phyloP scores from a whole-genome alignment of 2,888 invertebrate species.

The Therioaphis trifolii region DNA sequence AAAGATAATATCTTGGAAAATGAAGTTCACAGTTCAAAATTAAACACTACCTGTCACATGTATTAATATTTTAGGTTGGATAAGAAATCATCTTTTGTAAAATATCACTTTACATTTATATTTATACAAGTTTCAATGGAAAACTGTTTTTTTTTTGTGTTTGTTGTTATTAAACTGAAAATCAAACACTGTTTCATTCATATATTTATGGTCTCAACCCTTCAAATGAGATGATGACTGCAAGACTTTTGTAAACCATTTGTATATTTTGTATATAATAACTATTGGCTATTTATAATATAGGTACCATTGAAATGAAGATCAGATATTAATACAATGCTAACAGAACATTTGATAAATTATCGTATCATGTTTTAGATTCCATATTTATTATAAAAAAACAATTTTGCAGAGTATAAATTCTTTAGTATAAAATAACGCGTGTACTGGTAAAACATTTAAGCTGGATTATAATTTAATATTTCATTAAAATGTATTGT shows the following conservation, averaged over 20 bases:
- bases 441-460: too few species aligned
- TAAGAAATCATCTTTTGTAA: not conserved
- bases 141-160: constrained; percentile 30
- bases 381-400: too few species aligned
- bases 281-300: constrained; percentile 9
- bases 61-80: not conserved
- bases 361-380: not conserved
- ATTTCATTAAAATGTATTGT: too few species aligned
- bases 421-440: too few species aligned
- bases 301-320: not conserved
- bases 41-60: too few species aligned
- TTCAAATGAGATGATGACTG: constrained; percentile 18
- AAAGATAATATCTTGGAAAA: too few species aligned
- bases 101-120: constrained; percentile 28
- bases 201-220: constrained; percentile 26
- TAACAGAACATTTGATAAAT: constrained; percentile 16
- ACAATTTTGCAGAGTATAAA: too few species aligned
- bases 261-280: not conserved
- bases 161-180: constrained; percentile 19
- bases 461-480: too few species aligned
- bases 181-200: constrained; percentile 2
- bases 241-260: constrained; percentile 16
- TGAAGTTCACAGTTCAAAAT: not conserved
- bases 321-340: constrained; percentile 1
- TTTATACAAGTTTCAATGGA: not conserved